phyloP scores from a whole-genome alignment of 1,140 invertebrate species.

The Anagrus nilaparvatae region DNA sequence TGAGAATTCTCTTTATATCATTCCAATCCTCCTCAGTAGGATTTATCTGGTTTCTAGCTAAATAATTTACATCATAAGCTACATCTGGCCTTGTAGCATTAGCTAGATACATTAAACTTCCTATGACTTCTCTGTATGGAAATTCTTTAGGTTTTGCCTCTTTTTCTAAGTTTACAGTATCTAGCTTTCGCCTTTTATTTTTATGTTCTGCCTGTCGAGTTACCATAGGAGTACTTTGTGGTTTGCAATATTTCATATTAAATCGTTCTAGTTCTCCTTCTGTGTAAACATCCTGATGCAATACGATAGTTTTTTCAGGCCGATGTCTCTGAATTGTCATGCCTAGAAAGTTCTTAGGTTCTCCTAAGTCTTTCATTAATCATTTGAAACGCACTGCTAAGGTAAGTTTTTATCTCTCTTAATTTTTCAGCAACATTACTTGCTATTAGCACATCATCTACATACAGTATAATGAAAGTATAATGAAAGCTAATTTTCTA shows the following conservation, averaged over 20 bases:
- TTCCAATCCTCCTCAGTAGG: slow-evolving; percentile 22
- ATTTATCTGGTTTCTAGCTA: slow-evolving; percentile 19
- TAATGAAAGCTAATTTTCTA: too few species aligned
- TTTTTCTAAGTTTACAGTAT: slow-evolving; percentile 17
- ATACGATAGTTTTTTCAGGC: too few species aligned
- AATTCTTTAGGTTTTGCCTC: slow-evolving; percentile 15
- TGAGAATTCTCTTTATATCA: slow-evolving; percentile 22
- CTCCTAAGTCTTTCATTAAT: slow-evolving; percentile 16
- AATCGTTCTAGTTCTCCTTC: slow-evolving; percentile 19
- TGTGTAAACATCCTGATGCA: too few species aligned
- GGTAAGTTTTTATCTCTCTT: slow-evolving; percentile 9
- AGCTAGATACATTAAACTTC: slow-evolving; percentile 28
- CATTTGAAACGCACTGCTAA: slow-evolving; percentile 9
- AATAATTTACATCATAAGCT: slow-evolving; percentile 23
- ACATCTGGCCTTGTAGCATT: slow-evolving; percentile 35
- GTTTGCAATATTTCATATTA: slow-evolving; percentile 25
- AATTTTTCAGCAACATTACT: slow-evolving; percentile 11
- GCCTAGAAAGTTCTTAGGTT: slow-evolving; percentile 12
- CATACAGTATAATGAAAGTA: too few species aligned
- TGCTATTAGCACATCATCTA: slow-evolving; percentile 14
- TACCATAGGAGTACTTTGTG: slow-evolving; percentile 20
- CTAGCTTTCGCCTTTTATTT: slow-evolving; percentile 7
- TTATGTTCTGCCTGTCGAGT: slow-evolving; percentile 9
- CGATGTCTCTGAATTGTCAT: slow-evolving; percentile 12
- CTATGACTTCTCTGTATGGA: slow-evolving; percentile 26